Percentiles rank a stretch among this genome's conserved stretches.
Conservation (phyloP, 2,113 vertebrate genomes). For the Anguilla rostrata region DNA sequence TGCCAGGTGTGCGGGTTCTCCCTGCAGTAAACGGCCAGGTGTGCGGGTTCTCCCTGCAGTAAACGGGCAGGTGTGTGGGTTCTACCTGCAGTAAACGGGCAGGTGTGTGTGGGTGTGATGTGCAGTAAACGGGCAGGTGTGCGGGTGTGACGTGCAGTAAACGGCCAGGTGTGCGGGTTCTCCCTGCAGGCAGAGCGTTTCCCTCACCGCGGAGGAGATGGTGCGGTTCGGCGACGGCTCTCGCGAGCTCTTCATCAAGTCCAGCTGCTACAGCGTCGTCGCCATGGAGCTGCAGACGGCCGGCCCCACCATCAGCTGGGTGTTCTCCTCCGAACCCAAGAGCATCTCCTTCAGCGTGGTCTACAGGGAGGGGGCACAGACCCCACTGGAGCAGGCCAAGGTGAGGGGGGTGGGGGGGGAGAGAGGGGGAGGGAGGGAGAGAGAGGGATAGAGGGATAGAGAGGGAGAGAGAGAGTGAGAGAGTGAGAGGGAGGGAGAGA, state of each 20-base stretch:
- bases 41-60: slow-evolving; percentile 56
- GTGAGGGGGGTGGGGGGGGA: slow-evolving; percentile 49
- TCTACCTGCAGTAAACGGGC: no score
- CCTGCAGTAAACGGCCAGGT: neutral
- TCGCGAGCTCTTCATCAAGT: slow-evolving; percentile 86
- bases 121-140: neutral
- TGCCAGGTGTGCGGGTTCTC: neutral
- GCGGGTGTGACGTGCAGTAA: no score
- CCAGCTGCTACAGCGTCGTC: slow-evolving; percentile 87
- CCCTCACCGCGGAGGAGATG: slow-evolving; percentile 82
- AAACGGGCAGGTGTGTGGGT: no score
- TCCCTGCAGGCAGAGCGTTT: slow-evolving; percentile 71
- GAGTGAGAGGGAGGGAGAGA: no score
- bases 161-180: neutral
- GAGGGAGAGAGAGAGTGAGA: no score
- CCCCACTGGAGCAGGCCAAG: slow-evolving; percentile 82
- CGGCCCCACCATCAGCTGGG: slow-evolving; percentile 84
- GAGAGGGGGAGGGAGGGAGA: no score
- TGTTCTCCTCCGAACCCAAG: slow-evolving; percentile 95
- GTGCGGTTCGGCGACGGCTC: slow-evolving; percentile 79
- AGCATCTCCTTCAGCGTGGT: slow-evolving; percentile 91
- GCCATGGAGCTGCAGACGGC: slow-evolving; percentile 70
- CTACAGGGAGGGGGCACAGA: slow-evolving; percentile 74
- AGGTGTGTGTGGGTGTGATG: neutral
- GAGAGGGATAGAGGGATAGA: no score